Evolutionary conservation across 1,140 invertebrate species (phyloP).

Genomic region (Bacillus rossius): DNA sequence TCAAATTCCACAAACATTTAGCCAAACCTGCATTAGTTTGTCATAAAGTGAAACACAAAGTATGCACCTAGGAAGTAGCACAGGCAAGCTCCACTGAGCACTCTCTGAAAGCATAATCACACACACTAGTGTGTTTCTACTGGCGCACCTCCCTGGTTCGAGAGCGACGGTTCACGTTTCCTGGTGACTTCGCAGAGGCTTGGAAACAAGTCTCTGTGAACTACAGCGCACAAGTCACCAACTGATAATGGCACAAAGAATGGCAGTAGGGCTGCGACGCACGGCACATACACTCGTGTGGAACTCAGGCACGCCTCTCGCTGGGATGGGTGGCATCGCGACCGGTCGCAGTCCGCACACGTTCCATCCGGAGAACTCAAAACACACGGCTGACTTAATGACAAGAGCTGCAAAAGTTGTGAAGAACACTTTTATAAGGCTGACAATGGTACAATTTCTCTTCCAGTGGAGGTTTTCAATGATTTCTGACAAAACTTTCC

Average conservation of each 20-base stretch:
- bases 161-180: neutral
- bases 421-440: neutral
- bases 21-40: too few species aligned
- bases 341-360: neutral
- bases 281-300: neutral
- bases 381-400: neutral
- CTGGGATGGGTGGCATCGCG: neutral
- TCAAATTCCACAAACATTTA: too few species aligned
- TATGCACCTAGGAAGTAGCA: too few species aligned
- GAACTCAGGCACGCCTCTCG: neutral
- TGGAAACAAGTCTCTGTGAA: neutral
- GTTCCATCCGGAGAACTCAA: neutral
- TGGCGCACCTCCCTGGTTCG: neutral
- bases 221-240: neutral
- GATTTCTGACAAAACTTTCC: too few species aligned
- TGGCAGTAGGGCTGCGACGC: slow-evolving; percentile 17
- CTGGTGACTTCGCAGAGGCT: neutral
- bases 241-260: slow-evolving; percentile 16
- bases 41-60: too few species aligned
- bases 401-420: neutral
- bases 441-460: too few species aligned
- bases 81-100: neutral
- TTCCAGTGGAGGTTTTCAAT: too few species aligned
- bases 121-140: neutral
- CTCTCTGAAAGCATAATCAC: neutral